A percentile compares a stretch with the other conserved stretches of the same genome.
Evolutionary conservation across 2,888 invertebrate species (phyloP).

Genomic region (Erebia aethiops): DNA sequence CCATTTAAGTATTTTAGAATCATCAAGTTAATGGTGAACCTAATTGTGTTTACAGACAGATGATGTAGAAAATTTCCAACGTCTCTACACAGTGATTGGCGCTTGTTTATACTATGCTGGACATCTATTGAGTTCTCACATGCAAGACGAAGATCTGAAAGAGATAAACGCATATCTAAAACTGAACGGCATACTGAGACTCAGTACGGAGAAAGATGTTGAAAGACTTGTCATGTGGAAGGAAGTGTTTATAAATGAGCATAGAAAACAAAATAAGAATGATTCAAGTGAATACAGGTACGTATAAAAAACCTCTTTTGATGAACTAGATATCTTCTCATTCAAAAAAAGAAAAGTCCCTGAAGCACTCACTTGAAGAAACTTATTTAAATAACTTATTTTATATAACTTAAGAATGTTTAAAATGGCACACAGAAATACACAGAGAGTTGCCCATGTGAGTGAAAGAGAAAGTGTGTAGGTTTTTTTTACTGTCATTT

Average conservation of each 20-base stretch:
- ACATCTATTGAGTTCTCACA: constrained; percentile 90
- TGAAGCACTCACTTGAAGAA: no score
- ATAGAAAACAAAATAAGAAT: constrained; percentile 61
- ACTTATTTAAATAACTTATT: no score
- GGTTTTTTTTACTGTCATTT: no score
- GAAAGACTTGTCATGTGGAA: constrained; percentile 90
- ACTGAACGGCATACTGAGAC: constrained; percentile 88
- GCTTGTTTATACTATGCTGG: constrained; percentile 85
- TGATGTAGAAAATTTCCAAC: constrained; percentile 88
- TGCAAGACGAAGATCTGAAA: constrained; percentile 88
- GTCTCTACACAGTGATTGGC: constrained; percentile 87
- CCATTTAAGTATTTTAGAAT: no score
- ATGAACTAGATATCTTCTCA: no score
- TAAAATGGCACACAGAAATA: no score
- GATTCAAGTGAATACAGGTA: constrained; percentile 68
- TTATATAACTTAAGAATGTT: no score
- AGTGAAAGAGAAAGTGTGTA: no score
- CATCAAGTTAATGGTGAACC: no score
- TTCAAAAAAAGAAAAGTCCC: no score
- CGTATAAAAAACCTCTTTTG: neutral
- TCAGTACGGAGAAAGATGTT: constrained; percentile 86
- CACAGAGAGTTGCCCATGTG: no score
- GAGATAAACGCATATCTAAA: constrained; percentile 90
- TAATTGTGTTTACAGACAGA: constrained; percentile 83
- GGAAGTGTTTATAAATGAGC: constrained; percentile 85